Evolutionary conservation across 2,113 vertebrate genomes (phyloP).

Genomic region (Crotalus horridus): DNA sequence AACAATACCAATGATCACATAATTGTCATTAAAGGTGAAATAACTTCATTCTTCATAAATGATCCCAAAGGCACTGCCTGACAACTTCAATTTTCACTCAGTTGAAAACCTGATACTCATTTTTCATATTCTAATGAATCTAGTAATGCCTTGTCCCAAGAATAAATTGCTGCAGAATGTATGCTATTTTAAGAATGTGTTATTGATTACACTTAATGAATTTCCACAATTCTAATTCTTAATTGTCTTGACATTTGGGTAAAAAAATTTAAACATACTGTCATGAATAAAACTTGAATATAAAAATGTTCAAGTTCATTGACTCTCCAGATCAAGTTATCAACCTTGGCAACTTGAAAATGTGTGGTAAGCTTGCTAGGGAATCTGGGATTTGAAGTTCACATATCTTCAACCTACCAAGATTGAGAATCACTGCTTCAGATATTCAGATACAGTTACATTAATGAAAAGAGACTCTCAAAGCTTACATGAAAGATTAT

Average conservation of each 20-base stretch:
- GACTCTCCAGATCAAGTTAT: neutral
- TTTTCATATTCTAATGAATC: conserved; percentile 50
- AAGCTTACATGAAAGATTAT: neutral
- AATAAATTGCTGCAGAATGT: conserved; percentile 25
- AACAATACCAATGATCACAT: conserved; percentile 58
- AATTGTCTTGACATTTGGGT: neutral
- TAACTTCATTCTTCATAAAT: conserved; percentile 60
- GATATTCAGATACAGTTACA: neutral
- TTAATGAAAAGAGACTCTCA: neutral
- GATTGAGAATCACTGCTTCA: neutral
- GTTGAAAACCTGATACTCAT: conserved; percentile 50
- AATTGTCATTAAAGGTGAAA: conserved; percentile 65
- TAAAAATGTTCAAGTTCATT: conserved; percentile 1
- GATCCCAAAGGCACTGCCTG: conserved; percentile 46
- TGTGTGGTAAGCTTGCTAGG: neutral
- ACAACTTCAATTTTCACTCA: conserved; percentile 58
- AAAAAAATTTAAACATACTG: neutral
- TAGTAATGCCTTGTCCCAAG: conserved; percentile 28
- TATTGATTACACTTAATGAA: conserved; percentile 45
- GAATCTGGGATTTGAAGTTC: neutral
- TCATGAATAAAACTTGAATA: neutral
- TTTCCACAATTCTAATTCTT: conserved; percentile 27
- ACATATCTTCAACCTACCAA: neutral
- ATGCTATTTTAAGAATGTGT: conserved; percentile 44
- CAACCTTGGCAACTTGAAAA: neutral